Conservation (phyloP, 2,113 vertebrate genomes). For the Cygnus buccinator region DNA sequence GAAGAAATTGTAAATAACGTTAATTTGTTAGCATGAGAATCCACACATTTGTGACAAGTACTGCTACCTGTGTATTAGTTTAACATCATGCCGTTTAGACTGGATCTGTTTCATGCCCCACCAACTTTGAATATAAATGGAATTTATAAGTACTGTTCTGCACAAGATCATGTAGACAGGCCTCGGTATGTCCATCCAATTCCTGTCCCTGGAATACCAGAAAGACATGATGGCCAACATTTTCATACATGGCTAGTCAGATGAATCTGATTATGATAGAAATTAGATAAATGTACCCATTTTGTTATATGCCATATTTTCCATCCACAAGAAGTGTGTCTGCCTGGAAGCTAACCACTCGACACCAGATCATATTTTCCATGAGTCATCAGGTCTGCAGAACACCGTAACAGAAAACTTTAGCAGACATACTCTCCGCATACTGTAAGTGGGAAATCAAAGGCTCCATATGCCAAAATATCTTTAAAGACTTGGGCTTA, state of each 20-base stretch:
- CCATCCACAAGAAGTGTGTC: neutral
- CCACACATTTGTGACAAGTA: conserved; percentile 8
- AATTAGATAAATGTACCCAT: neutral
- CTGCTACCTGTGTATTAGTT: conserved; percentile 4
- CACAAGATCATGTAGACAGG: neutral
- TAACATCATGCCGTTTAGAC: neutral
- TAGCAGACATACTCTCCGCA: neutral
- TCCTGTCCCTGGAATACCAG: neutral
- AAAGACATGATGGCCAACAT: neutral
- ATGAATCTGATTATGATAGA: neutral
- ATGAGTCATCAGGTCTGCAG: neutral
- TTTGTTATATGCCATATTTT: neutral
- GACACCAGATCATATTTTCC: neutral
- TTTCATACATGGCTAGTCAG: neutral
- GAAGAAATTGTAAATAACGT: conserved; percentile 25
- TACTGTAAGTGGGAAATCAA: neutral
- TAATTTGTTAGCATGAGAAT: conserved; percentile 30
- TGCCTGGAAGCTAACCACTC: neutral
- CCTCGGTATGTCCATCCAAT: neutral
- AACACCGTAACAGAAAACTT: neutral
- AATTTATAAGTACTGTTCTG: neutral
- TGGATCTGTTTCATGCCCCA: neutral
- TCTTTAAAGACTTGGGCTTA: neutral
- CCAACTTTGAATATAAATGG: neutral
- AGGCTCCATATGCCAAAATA: neutral